Evolutionary conservation across 2,113 vertebrate genomes (phyloP), one percentile per base, ranked within the genome.

Genomic region (Chlorocebus sabaeus): DNA sequence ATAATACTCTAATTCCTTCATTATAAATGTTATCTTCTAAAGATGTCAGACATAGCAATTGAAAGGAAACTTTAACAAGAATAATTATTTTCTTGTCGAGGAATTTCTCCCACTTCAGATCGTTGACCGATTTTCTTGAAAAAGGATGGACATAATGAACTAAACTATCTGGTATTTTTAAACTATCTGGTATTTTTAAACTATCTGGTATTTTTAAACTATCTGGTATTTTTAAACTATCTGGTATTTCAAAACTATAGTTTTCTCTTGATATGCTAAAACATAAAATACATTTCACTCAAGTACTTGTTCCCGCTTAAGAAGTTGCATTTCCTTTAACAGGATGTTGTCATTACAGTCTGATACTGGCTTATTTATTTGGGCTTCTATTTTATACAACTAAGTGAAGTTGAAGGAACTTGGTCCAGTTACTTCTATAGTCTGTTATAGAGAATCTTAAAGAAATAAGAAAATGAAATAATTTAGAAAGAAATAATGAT

Each of bases 11-110:
- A 95, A 89, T 96, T 96, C 45, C 27, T 92, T 92, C 70, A 85
- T 93, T 87, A 92, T 76, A 87, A 95, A 59, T 88, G 27, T 86
- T 97, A 93, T 90, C 27, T 73, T 95, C n/a, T 55, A 50, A 96
- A 80, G 67, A 91, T 80, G 40, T 95, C 43, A 96, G 95, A 92
- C 81, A 89, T 4, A 97, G 32, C 59, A 89, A 78, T 83, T 68
- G 25, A 89, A 97, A 73, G 55, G 23, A 97, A 94, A 52, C 4
- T 20, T 80, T 97, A 93, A 93, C 70, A 82, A 64, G 23, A 48
- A 81, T 82, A 38, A 32, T 83, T 75, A 50, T 87, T 93, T 92
- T 79, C 9, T 82, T 75, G 18, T 16, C 23, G 43, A 35, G 32
- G 16, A 64, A 89, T 90, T 90, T 75, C 13, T 11, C 5, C 6